phyloP scores from a whole-genome alignment of 2,113 vertebrate genomes.

The Seriola aureovittata region DNA sequence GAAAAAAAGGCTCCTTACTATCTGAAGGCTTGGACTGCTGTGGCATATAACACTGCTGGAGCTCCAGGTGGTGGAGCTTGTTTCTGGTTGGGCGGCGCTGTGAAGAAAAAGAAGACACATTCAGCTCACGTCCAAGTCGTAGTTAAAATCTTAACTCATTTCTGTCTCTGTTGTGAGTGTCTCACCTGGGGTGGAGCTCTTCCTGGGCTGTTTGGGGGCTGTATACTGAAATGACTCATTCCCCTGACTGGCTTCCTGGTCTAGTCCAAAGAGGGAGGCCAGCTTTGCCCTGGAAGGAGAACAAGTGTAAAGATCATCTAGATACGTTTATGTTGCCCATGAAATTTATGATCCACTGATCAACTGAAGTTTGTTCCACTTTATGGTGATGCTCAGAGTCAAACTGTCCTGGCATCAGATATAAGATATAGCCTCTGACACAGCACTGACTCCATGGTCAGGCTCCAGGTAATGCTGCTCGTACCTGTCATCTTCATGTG shows the following conservation, averaged over 20 bases:
- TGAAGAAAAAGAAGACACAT: slow-evolving; percentile 2
- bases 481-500: slow-evolving; percentile 1
- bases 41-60: slow-evolving; percentile 87
- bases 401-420: background rate
- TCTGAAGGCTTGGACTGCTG: slow-evolving; percentile 90
- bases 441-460: background rate
- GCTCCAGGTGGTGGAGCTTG: slow-evolving; percentile 61
- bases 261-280: slow-evolving; percentile 94
- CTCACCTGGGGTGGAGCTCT: slow-evolving; percentile 87
- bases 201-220: slow-evolving; percentile 96
- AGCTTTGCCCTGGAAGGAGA: slow-evolving; percentile 88
- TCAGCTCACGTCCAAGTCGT: background rate
- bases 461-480: background rate
- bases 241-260: slow-evolving; percentile 87
- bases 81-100: slow-evolving; percentile 82
- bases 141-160: background rate
- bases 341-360: background rate
- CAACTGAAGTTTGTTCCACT: background rate
- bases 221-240: slow-evolving; percentile 98
- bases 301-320: background rate
- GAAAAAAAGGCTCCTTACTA: slow-evolving; percentile 87
- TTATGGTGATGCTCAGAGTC: background rate
- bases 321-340: background rate
- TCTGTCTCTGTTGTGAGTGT: fast-evolving
- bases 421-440: background rate